phyloP scores from a whole-genome alignment of 1,140 invertebrate species.

The Nephila pilipes region DNA sequence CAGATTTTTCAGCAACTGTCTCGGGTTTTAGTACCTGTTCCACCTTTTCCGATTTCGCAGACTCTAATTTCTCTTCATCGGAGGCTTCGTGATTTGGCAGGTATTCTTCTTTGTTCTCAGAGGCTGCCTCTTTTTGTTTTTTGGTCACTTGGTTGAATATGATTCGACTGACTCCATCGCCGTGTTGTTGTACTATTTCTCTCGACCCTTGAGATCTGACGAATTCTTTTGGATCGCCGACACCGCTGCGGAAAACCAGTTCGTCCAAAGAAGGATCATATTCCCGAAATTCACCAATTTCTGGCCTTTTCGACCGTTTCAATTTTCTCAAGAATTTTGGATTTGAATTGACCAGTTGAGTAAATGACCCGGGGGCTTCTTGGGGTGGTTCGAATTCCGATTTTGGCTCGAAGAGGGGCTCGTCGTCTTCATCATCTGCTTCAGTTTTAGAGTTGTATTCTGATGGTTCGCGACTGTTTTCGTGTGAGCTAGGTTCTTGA shows the following conservation, averaged over 20 bases:
- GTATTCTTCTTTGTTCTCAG: neutral
- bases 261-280: constrained; percentile 30
- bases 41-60: neutral
- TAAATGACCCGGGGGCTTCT: constrained; percentile 44
- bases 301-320: neutral
- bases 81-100: neutral
- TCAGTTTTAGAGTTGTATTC: neutral
- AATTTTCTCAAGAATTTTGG: constrained; percentile 47
- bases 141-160: constrained; percentile 7
- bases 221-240: neutral
- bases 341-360: constrained; percentile 6
- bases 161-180: constrained; percentile 60
- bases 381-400: neutral
- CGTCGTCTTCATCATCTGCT: neutral
- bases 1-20: neutral
- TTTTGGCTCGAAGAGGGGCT: too few relatives aligned
- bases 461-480: neutral
- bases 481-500: neutral
- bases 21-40: neutral
- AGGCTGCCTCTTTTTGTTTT: neutral
- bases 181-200: constrained; percentile 59
- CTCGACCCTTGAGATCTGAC: constrained; percentile 13
- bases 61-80: neutral
- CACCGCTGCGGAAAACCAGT: neutral
- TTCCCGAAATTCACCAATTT: neutral